Evolutionary conservation across 2,888 invertebrate species (phyloP).

Genomic region (Petrophora chlorosata): DNA sequence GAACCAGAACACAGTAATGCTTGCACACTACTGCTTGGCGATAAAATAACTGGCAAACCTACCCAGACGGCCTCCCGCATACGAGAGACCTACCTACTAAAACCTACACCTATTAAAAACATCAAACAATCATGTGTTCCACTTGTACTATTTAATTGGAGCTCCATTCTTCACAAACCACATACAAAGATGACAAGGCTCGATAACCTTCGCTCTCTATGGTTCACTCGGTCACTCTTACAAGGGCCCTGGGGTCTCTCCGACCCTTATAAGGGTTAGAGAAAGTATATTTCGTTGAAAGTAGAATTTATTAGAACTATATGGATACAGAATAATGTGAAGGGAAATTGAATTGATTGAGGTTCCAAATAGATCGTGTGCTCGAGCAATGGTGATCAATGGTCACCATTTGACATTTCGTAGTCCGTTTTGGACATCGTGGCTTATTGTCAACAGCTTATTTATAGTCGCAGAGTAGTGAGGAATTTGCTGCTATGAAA

Average conservation of each 20-base stretch:
- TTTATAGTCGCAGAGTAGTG: not conserved
- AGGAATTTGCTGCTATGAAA: conserved; percentile 14
- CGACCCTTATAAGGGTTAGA: conserved; percentile 60
- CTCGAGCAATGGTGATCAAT: conserved; percentile 6
- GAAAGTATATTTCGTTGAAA: conserved; percentile 58
- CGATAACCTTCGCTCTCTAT: conserved; percentile 62
- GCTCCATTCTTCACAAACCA: conserved; percentile 4
- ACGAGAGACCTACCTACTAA: no score
- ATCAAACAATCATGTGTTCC: conserved; percentile 16
- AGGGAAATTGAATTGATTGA: conserved; percentile 32
- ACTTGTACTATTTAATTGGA: conserved; percentile 18
- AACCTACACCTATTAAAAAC: conserved; percentile 4
- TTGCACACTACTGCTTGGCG: no score
- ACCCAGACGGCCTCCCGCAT: no score
- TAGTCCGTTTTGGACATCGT: conserved; percentile 12
- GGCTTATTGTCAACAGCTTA: conserved; percentile 9
- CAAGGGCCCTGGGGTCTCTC: conserved; percentile 58
- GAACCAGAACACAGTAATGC: no score
- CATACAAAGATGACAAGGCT: conserved; percentile 50
- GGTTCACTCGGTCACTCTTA: conserved; percentile 67
- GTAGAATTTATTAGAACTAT: conserved; percentile 46
- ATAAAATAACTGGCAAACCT: no score
- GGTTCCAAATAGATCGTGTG: conserved; percentile 26
- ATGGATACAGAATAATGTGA: conserved; percentile 28
- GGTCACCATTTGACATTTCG: conserved; percentile 6